A percentile compares a stretch with the other conserved stretches of the same genome.
Evolutionary conservation across 2,113 vertebrate species (phyloP).

Genomic region (Haemorhous mexicanus): DNA sequence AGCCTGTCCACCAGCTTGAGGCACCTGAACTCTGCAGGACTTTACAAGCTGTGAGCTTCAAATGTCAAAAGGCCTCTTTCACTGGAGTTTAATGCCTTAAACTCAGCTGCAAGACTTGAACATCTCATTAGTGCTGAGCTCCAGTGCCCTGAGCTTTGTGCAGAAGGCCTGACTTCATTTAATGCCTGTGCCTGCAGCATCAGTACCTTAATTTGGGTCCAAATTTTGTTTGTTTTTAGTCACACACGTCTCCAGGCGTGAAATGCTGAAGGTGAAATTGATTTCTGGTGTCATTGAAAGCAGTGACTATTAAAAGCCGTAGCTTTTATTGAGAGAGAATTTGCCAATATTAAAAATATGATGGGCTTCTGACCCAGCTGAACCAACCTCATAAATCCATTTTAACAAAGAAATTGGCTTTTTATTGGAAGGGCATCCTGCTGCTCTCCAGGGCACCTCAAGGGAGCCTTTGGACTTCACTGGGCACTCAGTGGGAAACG

Average conservation of each 20-base stretch:
- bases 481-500: neutral
- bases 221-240: neutral
- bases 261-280: neutral
- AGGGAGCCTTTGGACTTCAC: neutral
- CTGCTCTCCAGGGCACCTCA: neutral
- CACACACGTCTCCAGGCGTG: accelerated
- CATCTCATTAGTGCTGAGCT: neutral
- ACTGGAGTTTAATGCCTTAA: neutral
- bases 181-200: neutral
- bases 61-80: neutral
- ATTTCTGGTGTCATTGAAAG: neutral
- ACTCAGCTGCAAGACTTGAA: neutral
- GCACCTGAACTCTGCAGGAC: neutral
- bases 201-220: neutral
- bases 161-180: neutral
- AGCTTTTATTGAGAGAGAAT: neutral
- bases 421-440: neutral
- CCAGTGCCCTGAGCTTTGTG: neutral
- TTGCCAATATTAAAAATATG: neutral
- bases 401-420: neutral
- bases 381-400: neutral
- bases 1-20: neutral
- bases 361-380: neutral
- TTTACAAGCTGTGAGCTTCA: neutral
- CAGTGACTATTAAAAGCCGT: neutral